phyloP scores from a whole-genome alignment of 1,140 invertebrate species.

The Drosophila seguyi region DNA sequence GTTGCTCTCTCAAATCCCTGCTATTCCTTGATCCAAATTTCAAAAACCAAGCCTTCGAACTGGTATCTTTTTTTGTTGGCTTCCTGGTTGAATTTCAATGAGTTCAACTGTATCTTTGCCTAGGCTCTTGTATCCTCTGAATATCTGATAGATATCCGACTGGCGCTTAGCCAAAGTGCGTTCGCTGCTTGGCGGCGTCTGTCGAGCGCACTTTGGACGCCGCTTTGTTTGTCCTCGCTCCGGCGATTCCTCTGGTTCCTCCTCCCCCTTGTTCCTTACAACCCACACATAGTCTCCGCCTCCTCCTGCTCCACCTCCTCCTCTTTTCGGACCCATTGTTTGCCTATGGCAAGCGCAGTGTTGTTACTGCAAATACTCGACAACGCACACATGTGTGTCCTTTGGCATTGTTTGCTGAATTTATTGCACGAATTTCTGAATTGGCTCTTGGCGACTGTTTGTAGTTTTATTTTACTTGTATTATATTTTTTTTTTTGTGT shows the following conservation, averaged over 20 bases:
- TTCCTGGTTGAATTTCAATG: conserved; percentile 1
- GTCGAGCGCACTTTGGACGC: conserved; percentile 46
- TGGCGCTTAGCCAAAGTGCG: conserved; percentile 74
- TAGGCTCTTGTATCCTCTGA: conserved; percentile 10
- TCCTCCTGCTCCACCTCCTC: not conserved
- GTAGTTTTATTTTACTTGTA: conserved; percentile 64
- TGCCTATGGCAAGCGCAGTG: conserved; percentile 41
- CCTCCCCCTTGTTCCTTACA: not conserved
- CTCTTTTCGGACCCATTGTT: conserved; percentile 31
- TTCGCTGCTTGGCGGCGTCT: conserved; percentile 58
- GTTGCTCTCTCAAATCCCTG: not conserved
- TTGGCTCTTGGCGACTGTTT: conserved; percentile 72
- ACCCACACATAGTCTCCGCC: not conserved
- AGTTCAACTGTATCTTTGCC: conserved; percentile 9
- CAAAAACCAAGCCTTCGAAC: not conserved
- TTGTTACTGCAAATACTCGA: conserved; percentile 63
- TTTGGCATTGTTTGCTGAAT: conserved; percentile 77
- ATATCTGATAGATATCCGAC: conserved; percentile 23
- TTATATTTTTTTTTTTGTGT: conserved; percentile 35
- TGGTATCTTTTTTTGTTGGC: not conserved
- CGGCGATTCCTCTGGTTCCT: not conserved
- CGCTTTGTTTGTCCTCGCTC: conserved; percentile 42
- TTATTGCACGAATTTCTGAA: conserved; percentile 81
- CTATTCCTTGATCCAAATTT: not conserved
- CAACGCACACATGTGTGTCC: conserved; percentile 50